Conservation (phyloP, 2,113 vertebrate genomes). For the Gulo gulo region DNA sequence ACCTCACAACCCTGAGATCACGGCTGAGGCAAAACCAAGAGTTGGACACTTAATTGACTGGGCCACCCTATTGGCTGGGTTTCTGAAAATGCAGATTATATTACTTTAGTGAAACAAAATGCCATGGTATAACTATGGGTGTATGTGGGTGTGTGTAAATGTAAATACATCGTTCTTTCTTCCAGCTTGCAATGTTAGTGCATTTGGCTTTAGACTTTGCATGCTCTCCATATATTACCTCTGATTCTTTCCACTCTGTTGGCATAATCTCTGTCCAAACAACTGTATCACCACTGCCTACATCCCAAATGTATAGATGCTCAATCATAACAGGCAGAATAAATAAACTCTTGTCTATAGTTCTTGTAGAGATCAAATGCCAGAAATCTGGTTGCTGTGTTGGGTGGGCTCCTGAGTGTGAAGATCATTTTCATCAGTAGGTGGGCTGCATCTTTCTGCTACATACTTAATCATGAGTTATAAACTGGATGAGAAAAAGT, state of each 20-base stretch:
- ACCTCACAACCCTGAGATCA: background rate
- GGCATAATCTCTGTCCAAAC: background rate
- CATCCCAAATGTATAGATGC: background rate
- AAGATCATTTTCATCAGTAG: background rate
- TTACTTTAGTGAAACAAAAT: background rate
- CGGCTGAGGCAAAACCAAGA: background rate
- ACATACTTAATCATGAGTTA: rapidly evolving
- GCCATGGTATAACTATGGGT: background rate
- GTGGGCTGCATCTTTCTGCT: background rate
- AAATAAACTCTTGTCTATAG: background rate
- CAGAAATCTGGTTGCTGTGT: background rate
- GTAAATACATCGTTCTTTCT: background rate
- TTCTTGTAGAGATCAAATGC: background rate
- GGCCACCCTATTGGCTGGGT: background rate
- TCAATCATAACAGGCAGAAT: background rate
- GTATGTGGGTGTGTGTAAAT: background rate
- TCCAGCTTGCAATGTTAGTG: background rate
- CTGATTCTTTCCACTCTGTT: background rate
- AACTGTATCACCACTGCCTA: background rate
- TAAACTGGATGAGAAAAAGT: background rate
- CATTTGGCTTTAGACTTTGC: background rate
- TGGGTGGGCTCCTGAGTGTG: background rate
- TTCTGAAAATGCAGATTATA: background rate
- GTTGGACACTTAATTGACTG: background rate
- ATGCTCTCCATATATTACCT: background rate